Conservation (phyloP, 2,888 invertebrate genomes). For the Thumatha senex region DNA sequence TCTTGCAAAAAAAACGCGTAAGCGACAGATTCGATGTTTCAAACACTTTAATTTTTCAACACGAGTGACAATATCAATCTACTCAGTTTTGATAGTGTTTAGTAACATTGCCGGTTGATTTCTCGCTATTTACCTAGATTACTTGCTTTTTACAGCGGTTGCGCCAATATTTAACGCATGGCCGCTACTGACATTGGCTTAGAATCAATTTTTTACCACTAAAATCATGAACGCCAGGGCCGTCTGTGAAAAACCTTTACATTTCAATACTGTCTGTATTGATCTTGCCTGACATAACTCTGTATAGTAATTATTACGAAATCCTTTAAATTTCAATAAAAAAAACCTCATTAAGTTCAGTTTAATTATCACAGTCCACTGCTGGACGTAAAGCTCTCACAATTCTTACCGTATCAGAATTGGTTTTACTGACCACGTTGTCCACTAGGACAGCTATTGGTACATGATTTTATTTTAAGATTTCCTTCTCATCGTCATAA, state of each 20-base stretch:
- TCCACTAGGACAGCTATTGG: too few relatives aligned
- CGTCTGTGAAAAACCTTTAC: conserved; percentile 49
- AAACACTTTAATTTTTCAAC: conserved; percentile 37
- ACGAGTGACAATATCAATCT: conserved; percentile 47
- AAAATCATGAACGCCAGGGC: conserved; percentile 55
- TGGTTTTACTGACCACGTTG: too few relatives aligned
- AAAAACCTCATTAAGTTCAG: not conserved
- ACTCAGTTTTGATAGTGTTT: conserved; percentile 50
- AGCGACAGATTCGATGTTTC: conserved; percentile 40
- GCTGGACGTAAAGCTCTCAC: conserved; percentile 3
- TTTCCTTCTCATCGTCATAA: too few relatives aligned
- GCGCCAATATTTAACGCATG: conserved; percentile 77
- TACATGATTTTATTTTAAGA: too few relatives aligned
- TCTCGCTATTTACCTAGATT: conserved; percentile 80
- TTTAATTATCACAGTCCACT: too few relatives aligned
- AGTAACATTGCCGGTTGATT: conserved; percentile 71
- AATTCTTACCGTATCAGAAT: conserved; percentile 9
- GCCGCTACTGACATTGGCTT: conserved; percentile 73
- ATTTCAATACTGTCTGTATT: conserved; percentile 29
- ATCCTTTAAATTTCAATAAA: too few relatives aligned
- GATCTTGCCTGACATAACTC: conserved; percentile 41
- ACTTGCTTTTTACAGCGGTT: conserved; percentile 73
- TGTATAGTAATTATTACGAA: conserved; percentile 25
- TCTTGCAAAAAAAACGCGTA: conserved; percentile 29
- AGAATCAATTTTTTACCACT: conserved; percentile 64